Conservation (phyloP, 2,797 vertebrate species). For the Takifugu ocellatus region DNA sequence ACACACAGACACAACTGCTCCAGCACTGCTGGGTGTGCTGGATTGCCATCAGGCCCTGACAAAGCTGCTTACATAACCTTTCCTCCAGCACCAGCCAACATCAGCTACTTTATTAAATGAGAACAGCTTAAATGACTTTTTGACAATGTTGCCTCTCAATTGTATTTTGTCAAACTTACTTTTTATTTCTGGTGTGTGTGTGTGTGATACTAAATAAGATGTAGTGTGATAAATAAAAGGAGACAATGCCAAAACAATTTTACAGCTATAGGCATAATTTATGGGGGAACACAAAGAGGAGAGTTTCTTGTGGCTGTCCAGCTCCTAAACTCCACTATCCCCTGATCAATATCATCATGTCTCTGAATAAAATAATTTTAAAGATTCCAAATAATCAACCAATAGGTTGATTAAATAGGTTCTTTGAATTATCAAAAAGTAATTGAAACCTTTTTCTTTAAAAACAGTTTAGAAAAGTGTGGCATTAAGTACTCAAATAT, state of each 20-base stretch:
- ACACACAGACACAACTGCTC: conserved; percentile 24
- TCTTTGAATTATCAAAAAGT: too few relatives aligned
- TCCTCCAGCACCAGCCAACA: conserved; percentile 57
- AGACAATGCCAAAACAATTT: conserved; percentile 2
- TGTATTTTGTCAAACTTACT: conserved; percentile 32
- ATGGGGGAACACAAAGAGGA: too few relatives aligned
- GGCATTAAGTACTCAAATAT: too few relatives aligned
- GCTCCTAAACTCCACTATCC: too few relatives aligned
- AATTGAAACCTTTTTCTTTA: too few relatives aligned
- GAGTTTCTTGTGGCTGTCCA: too few relatives aligned
- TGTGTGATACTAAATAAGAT: conserved; percentile 23
- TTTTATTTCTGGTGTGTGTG: conserved; percentile 7
- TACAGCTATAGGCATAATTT: too few relatives aligned
- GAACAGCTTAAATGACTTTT: conserved; percentile 58
- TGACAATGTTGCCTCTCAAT: conserved; percentile 56
- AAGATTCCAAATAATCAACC: too few relatives aligned
- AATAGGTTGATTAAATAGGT: too few relatives aligned
- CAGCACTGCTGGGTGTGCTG: conserved; percentile 63
- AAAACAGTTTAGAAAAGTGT: too few relatives aligned
- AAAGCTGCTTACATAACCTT: conserved; percentile 67
- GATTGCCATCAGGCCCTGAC: conserved; percentile 64
- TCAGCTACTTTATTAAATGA: conserved; percentile 60
- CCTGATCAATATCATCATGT: too few relatives aligned
- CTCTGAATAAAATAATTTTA: too few relatives aligned
- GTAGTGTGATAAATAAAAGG: conserved; percentile 13